phyloP scores from a whole-genome alignment of 2,113 vertebrate genomes.

The Astur gentilis region DNA sequence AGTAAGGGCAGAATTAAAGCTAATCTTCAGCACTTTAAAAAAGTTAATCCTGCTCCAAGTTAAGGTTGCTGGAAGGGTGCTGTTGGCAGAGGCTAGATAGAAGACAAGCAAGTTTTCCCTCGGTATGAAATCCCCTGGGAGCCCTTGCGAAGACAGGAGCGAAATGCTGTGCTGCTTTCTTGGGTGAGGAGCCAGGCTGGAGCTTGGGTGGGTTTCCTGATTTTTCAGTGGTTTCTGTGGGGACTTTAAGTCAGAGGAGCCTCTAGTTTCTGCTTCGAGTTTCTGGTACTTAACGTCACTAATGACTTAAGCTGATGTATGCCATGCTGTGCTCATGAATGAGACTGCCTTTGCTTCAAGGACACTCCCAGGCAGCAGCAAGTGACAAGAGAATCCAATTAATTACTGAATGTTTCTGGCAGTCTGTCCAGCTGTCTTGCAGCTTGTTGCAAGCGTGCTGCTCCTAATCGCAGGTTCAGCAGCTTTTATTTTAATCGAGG shows the following conservation, averaged over 20 bases:
- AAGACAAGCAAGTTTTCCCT: neutral
- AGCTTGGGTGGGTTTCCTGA: neutral
- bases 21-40: neutral
- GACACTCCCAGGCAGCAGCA: neutral
- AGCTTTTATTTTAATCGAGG: neutral
- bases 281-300: neutral
- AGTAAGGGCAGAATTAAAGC: neutral
- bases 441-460: neutral
- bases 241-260: neutral
- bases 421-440: neutral
- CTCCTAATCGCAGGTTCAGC: neutral
- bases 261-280: neutral
- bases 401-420: neutral
- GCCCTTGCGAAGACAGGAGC: neutral
- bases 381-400: neutral
- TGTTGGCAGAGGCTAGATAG: neutral
- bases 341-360: neutral
- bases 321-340: neutral
- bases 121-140: neutral
- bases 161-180: neutral
- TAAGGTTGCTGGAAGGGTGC: neutral
- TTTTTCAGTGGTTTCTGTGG: neutral
- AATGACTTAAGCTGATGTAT: neutral
- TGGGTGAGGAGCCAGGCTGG: neutral
- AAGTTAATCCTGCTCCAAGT: neutral